Base-by-base conservation (phyloP, 2,888 invertebrate species). In the Linnaemya vulpina region DNA sequence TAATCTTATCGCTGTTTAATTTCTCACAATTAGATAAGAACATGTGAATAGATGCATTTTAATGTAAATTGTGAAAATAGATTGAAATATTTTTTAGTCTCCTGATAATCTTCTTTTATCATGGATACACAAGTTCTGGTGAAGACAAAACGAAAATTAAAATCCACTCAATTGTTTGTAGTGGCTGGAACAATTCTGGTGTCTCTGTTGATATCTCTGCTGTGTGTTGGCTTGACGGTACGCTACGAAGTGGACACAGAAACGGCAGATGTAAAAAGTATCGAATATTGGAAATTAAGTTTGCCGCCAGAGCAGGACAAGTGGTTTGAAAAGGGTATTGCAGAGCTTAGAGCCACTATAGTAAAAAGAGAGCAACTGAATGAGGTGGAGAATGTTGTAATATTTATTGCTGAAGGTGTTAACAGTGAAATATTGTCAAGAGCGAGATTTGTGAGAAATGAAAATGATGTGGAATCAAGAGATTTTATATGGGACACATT, bases 391-490 rank as follows among this genome's bases (percentile, higher is more conserved):
- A 97, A 97, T 91, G 95, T 97, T 1, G 95, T 97, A 53, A 87
- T 98, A 1, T 97, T 98, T 90, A 91, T 98, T 1, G 97, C 97
- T 0, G 97, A 98, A 89, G 98, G 98, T 1, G 96, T 98, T 96
- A 97, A 96, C 0, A 94, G 95, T 0, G 95, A 96, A 76, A 96
- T 97, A 0, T 93, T 96, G 71, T 96, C 97, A 0, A 95, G 96
- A 0, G 78, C 87, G 0, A 83, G 90, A 8, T 90, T 95, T 96
- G 0, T 93, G 96, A 88, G 95, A 96, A 77, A 95, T 95, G 91
- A 94, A 94, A 74, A 95, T 94, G 17, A 95, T 95, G 0, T 96
- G 96, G 90, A 93, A 93, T 15, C 95, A 95, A 70, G 92, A 93
- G 83, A 71, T 17, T 87, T 97, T 67, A 92, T 94, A 0, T 98